phyloP scores from a whole-genome alignment of 2,113 vertebrate genomes.

The Brienomyrus longianalis region DNA sequence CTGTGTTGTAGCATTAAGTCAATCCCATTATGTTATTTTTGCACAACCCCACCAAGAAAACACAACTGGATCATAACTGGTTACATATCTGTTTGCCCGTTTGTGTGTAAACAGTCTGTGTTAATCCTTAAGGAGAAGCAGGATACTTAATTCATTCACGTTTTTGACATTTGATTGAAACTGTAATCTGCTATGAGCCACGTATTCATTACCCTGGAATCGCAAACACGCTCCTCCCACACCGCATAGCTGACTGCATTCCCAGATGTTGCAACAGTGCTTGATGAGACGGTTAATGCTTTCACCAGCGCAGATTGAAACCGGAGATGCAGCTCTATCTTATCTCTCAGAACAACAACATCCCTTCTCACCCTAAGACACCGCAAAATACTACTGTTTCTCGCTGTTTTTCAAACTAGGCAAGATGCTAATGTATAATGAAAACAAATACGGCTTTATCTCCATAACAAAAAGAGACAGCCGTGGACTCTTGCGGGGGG shows the following conservation, averaged over 20 bases:
- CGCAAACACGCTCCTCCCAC: neutral
- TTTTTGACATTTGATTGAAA: constrained; percentile 8
- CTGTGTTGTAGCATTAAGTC: neutral
- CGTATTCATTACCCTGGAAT: neutral
- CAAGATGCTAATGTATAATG: constrained; percentile 2
- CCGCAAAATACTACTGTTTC: neutral
- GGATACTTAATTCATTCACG: neutral
- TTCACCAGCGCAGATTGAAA: constrained; percentile 5
- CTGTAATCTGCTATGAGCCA: neutral
- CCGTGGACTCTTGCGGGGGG: neutral
- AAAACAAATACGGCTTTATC: neutral
- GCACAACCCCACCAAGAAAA: neutral
- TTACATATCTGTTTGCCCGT: neutral
- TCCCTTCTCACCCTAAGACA: neutral
- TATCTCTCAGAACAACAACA: constrained; percentile 7
- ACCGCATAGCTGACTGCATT: constrained; percentile 1
- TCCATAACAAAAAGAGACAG: neutral
- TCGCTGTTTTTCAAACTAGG: neutral
- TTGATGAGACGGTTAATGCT: constrained; percentile 3
- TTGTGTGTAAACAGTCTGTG: neutral
- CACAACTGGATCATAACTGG: neutral
- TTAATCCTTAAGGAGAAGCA: neutral
- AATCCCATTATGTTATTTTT: neutral
- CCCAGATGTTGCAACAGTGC: constrained; percentile 12
- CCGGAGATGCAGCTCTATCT: constrained; percentile 3